Conservation (phyloP, 2,113 vertebrate species). For the Gracilinanus agilis region DNA sequence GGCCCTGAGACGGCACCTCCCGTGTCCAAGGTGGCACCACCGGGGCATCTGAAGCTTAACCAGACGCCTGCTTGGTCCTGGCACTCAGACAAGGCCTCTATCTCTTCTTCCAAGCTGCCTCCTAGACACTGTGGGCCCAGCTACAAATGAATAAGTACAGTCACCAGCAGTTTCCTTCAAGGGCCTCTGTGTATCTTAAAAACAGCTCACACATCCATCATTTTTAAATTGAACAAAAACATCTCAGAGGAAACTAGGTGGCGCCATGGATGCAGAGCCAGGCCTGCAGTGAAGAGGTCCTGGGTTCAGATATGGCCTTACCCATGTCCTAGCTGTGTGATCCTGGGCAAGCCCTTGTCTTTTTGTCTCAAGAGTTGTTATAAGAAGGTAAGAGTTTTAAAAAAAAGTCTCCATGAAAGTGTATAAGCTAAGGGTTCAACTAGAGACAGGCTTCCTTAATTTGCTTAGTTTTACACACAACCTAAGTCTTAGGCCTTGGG, state of each 20-base stretch:
- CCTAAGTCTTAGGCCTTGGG: background rate
- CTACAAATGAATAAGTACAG: background rate
- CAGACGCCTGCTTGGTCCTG: too few relatives aligned
- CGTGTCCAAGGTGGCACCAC: background rate
- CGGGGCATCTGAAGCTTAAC: background rate
- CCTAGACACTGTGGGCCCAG: background rate
- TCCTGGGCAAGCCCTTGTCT: too few relatives aligned
- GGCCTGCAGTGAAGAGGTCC: too few relatives aligned
- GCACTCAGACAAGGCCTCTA: too few relatives aligned
- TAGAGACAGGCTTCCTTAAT: constrained; percentile 4
- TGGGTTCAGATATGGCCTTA: too few relatives aligned
- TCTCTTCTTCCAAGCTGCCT: background rate
- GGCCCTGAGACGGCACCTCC: background rate
- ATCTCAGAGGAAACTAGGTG: too few relatives aligned
- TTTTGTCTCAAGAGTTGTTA: too few relatives aligned
- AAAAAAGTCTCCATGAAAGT: constrained; percentile 26
- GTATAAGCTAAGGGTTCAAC: constrained; percentile 7
- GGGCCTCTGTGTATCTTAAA: background rate
- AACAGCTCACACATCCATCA: background rate
- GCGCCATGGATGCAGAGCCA: too few relatives aligned
- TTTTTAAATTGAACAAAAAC: background rate
- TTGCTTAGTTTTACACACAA: constrained; percentile 26
- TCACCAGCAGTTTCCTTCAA: background rate
- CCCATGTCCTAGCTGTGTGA: too few relatives aligned
- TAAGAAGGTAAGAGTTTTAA: background rate